Evolutionary conservation across 2,888 invertebrate genomes (phyloP).

Genomic region (Plutella xylostella): DNA sequence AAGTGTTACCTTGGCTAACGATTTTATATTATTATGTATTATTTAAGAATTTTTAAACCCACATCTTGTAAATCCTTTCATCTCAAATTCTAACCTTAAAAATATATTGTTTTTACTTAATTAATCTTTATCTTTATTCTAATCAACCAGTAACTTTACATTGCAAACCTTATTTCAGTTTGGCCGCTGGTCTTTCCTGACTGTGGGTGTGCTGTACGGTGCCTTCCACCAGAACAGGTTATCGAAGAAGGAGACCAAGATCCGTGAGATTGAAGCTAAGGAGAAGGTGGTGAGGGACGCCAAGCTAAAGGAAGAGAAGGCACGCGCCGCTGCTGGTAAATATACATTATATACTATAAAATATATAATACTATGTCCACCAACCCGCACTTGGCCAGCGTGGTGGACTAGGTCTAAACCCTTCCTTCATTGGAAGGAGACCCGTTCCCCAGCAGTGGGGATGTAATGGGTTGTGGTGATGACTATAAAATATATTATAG

Average conservation of each 20-base stretch:
- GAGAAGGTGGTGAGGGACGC: slow-evolving; percentile 77
- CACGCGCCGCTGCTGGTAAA: slow-evolving; percentile 68
- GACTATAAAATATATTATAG: background rate
- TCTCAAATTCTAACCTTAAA: no score
- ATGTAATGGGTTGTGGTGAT: background rate
- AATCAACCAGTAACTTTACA: no score
- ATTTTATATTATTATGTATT: no score
- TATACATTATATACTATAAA: background rate
- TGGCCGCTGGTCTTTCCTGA: slow-evolving; percentile 83
- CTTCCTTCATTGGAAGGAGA: background rate
- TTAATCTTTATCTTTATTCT: no score
- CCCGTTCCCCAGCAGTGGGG: background rate
- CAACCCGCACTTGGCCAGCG: no score
- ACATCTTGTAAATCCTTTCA: no score
- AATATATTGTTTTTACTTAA: no score
- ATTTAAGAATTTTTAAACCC: no score
- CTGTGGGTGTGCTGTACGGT: slow-evolving; percentile 80
- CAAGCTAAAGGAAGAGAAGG: slow-evolving; percentile 80
- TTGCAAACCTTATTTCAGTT: slow-evolving; percentile 74
- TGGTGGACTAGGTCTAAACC: background rate
- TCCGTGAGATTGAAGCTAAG: slow-evolving; percentile 75
- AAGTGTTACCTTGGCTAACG: no score
- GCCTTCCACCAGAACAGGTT: slow-evolving; percentile 77
- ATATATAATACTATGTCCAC: background rate
- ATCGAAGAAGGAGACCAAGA: slow-evolving; percentile 73